phyloP scores from a whole-genome alignment of 2,797 vertebrate species.

The Delichon dasypus region DNA sequence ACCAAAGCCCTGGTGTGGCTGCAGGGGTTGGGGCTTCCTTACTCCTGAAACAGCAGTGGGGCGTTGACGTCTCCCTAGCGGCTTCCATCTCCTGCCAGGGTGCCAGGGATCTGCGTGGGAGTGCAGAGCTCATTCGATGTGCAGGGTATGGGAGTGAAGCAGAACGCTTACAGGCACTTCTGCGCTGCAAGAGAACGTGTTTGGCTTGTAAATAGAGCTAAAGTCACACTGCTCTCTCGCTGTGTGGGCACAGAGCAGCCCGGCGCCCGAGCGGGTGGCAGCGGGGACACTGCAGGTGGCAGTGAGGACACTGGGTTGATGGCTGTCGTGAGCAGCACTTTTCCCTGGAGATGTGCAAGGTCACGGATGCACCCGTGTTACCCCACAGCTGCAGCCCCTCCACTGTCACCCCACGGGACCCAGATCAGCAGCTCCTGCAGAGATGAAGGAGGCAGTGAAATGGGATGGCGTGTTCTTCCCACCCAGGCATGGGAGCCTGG shows the following conservation, averaged over 20 bases:
- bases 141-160: not conserved
- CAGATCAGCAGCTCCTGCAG: not conserved
- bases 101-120: not conserved
- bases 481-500: not conserved
- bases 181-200: not conserved
- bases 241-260: not conserved
- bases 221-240: not conserved
- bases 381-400: rapidly evolving
- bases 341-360: rapidly evolving
- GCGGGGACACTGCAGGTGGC: not conserved
- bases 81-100: not conserved
- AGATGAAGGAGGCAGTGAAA: not conserved
- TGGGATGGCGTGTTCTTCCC: not conserved
- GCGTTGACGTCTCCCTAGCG: not conserved
- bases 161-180: not conserved
- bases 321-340: not conserved
- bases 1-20: not conserved
- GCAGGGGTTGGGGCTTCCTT: not conserved
- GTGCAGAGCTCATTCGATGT: not conserved
- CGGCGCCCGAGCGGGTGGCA: not conserved
- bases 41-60: not conserved
- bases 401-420: rapidly evolving
- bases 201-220: not conserved
- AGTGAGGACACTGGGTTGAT: not conserved
- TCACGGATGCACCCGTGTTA: rapidly evolving